These are phyloP conservation scores for Saccopteryx leptura DNA, from an alignment of 2,113 vertebrate species.

Conservation along the genomic window DNA sequence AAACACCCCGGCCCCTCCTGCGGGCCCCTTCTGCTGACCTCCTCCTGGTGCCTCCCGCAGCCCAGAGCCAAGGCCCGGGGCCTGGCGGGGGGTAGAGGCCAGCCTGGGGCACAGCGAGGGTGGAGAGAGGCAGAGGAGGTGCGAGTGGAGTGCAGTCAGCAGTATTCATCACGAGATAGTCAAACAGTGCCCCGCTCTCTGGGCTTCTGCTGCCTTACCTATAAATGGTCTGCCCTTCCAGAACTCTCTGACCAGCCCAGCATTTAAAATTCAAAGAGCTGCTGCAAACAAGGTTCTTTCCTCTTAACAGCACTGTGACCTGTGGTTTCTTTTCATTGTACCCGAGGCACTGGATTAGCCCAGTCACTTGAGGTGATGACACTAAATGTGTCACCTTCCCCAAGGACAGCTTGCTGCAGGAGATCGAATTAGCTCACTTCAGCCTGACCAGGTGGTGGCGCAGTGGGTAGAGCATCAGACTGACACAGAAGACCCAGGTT, in stretches of 20 bases:
- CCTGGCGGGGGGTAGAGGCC: neutral
- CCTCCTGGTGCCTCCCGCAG: neutral
- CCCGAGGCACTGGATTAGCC: neutral
- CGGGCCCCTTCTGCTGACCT: neutral
- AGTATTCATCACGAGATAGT: neutral
- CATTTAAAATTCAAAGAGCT: neutral
- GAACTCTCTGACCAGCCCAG: neutral
- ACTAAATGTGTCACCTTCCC: neutral
- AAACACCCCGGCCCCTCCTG: too few relatives aligned
- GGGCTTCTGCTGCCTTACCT: neutral
- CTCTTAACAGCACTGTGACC: neutral
- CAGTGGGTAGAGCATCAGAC: too few relatives aligned
- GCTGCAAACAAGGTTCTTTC: neutral
- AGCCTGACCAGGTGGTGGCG: too few relatives aligned
- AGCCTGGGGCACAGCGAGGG: neutral
- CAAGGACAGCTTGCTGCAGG: neutral
- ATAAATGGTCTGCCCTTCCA: neutral
- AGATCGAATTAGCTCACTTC: neutral
- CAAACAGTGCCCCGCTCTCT: neutral
- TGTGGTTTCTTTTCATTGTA: too few relatives aligned
- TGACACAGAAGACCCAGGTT: too few relatives aligned
- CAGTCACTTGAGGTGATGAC: too few relatives aligned
- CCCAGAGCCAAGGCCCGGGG: neutral
- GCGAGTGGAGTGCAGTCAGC: neutral
- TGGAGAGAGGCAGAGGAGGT: neutral